A percentile compares a stretch with the other conserved stretches of the same genome.
Evolutionary conservation across 2,113 vertebrate genomes (phyloP).

Genomic region (Zosterops japonicus): DNA sequence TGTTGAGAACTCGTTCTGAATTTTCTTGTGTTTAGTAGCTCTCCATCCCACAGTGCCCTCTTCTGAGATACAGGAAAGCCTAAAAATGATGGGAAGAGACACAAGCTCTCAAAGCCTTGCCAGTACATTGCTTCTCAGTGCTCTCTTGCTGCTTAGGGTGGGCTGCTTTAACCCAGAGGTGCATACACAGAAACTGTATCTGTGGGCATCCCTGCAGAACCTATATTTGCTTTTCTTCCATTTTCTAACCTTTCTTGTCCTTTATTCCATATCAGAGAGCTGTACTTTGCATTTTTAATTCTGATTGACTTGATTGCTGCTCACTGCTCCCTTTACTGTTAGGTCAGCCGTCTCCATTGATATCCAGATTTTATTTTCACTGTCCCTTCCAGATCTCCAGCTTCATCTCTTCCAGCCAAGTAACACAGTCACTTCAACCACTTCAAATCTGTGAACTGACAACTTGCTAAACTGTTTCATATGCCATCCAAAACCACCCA

Average conservation of each 20-base stretch:
- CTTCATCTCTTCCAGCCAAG: background rate
- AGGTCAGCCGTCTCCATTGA: background rate
- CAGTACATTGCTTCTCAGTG: background rate
- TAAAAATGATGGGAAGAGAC: background rate
- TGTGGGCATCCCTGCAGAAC: background rate
- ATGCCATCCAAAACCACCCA: background rate
- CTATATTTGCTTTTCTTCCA: background rate
- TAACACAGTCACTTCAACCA: background rate
- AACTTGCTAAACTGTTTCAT: background rate
- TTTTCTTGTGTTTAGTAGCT: conserved; percentile 49
- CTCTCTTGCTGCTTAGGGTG: background rate
- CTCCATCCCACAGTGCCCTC: conserved; percentile 72
- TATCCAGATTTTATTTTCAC: background rate
- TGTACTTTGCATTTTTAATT: background rate
- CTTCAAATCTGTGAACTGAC: background rate
- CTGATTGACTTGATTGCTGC: background rate
- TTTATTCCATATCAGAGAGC: background rate
- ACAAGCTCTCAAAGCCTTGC: background rate
- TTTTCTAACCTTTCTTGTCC: background rate
- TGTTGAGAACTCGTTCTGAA: background rate
- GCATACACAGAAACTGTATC: background rate
- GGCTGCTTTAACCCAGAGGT: background rate
- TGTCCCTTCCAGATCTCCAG: background rate
- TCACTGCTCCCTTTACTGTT: background rate
- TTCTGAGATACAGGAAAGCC: conserved; percentile 62